Percentiles rank a stretch among this genome's conserved stretches.
phyloP scores from a whole-genome alignment of 2,797 vertebrate genomes.

The Acrossocheilus wenchowensis region DNA sequence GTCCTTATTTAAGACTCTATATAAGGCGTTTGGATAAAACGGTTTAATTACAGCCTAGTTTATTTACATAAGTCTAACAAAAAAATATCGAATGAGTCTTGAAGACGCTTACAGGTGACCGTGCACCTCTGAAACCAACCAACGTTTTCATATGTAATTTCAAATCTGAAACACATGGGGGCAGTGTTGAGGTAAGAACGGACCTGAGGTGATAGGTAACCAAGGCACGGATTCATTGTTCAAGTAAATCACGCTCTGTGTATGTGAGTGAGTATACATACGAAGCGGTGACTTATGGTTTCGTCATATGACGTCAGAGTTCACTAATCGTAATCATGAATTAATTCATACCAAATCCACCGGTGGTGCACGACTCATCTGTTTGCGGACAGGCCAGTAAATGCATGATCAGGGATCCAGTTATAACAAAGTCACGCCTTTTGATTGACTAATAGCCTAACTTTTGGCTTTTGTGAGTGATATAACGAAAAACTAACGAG shows the following conservation, averaged over 20 bases:
- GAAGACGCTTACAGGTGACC: not conserved
- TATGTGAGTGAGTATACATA: slow-evolving; percentile 53
- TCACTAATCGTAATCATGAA: slow-evolving; percentile 61
- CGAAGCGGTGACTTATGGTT: slow-evolving; percentile 59
- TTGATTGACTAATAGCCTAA: not conserved
- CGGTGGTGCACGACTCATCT: slow-evolving; percentile 25
- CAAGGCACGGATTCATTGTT: slow-evolving; percentile 58
- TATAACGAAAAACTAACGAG: not conserved
- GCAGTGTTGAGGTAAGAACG: slow-evolving; percentile 68
- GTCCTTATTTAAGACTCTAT: not conserved
- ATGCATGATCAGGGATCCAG: not conserved
- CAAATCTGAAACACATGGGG: slow-evolving; percentile 70
- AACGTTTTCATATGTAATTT: not conserved
- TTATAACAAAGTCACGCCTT: not conserved
- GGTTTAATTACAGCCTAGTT: not conserved
- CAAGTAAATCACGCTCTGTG: slow-evolving; percentile 55
- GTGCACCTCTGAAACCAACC: not conserved
- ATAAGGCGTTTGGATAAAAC: not conserved
- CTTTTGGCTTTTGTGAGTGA: not conserved
- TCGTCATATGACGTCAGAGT: slow-evolving; percentile 79
- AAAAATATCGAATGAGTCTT: not conserved
- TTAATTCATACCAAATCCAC: slow-evolving; percentile 18
- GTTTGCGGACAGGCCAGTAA: not conserved
- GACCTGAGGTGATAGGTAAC: slow-evolving; percentile 17
- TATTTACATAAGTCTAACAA: not conserved